phyloP scores from a whole-genome alignment of 1,140 invertebrate genomes.

The Harpegnathos saltator region DNA sequence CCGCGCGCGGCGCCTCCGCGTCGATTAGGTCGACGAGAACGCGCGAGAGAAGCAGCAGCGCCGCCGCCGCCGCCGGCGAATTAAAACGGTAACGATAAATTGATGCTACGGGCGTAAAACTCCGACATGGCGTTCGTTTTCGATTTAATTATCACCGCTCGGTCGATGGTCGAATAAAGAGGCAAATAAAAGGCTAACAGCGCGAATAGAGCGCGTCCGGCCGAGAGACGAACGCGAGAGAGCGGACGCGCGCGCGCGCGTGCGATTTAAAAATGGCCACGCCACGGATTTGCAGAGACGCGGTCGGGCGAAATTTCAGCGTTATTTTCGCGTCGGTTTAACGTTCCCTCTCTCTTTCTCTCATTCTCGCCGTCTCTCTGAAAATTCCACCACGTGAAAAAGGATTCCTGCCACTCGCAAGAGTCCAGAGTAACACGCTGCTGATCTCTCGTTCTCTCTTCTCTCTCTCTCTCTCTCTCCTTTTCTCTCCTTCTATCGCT shows the following conservation, averaged over 20 bases:
- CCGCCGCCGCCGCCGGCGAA: constrained; percentile 40
- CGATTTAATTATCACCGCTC: constrained; percentile 48
- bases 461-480: too few species aligned
- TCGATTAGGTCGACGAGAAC: constrained; percentile 80
- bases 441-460: too few species aligned
- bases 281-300: background rate
- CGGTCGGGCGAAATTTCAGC: background rate
- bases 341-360: too few species aligned
- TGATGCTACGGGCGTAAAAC: constrained; percentile 20
- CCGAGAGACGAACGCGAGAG: too few species aligned
- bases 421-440: too few species aligned
- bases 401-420: background rate
- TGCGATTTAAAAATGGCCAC: background rate
- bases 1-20: constrained; percentile 82
- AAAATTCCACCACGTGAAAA: background rate
- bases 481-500: too few species aligned
- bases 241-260: too few species aligned
- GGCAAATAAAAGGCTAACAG: constrained; percentile 32
- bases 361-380: background rate
- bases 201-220: background rate
- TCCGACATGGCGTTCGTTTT: constrained; percentile 27
- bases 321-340: background rate
- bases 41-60: background rate
- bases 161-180: background rate
- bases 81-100: constrained; percentile 51